Evolutionary conservation across 2,797 vertebrate genomes (phyloP).

Genomic region (Tapirus indicus): DNA sequence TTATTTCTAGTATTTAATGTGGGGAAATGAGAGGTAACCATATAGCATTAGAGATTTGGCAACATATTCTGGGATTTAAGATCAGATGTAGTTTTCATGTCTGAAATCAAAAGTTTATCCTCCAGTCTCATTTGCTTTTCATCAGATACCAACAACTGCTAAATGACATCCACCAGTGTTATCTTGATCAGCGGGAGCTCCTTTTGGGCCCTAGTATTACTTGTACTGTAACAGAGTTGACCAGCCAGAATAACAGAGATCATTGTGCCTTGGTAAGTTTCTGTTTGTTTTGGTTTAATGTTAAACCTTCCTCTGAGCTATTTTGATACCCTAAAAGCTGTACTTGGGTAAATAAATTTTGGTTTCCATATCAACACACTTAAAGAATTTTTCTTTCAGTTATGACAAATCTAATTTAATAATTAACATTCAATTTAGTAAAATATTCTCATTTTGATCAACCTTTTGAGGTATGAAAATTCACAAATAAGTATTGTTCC

Average conservation of each 20-base stretch:
- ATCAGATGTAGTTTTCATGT: background rate
- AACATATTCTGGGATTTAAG: background rate
- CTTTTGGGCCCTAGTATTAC: conserved; percentile 96
- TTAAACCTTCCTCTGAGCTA: background rate
- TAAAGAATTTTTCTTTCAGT: background rate
- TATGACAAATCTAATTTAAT: conserved; percentile 1
- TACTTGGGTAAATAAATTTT: background rate
- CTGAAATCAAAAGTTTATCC: conserved; percentile 13
- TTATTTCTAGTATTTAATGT: conserved; percentile 43
- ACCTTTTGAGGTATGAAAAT: conserved; percentile 34
- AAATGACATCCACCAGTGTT: conserved; percentile 97
- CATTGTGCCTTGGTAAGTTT: conserved; percentile 97
- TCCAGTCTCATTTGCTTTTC: background rate
- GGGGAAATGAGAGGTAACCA: background rate
- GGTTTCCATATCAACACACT: background rate
- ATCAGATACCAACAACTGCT: conserved; percentile 96
- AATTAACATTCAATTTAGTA: conserved; percentile 22
- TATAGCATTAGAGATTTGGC: conserved; percentile 5
- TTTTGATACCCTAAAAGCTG: background rate
- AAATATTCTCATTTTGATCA: conserved; percentile 7
- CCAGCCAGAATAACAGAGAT: conserved; percentile 97
- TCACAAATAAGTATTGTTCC: background rate
- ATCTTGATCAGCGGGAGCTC: conserved; percentile 96
- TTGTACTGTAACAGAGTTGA: conserved; percentile 97
- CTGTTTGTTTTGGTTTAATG: background rate